A percentile compares a stretch with the other conserved stretches of the same genome.
These are phyloP conservation scores for Neogobius melanostomus DNA, from an alignment of 2,113 vertebrate species.

Conservation along the genomic window DNA sequence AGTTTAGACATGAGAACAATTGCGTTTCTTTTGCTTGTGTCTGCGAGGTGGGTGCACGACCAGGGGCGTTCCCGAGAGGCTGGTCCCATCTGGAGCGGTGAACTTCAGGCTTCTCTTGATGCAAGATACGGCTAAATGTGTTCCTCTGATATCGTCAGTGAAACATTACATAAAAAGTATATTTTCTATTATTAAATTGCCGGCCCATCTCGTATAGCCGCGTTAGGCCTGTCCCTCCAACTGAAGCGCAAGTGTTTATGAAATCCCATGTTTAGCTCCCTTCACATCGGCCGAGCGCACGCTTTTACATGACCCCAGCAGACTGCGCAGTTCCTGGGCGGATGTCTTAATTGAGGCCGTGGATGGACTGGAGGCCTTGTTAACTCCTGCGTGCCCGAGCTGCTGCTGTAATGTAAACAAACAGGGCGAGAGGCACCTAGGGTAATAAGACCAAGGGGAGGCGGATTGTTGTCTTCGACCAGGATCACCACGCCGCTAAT, in stretches of 20 bases:
- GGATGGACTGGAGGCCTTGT: conserved; percentile 74
- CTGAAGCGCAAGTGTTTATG: conserved; percentile 4
- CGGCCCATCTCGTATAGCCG: background rate
- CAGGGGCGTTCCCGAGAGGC: conserved; percentile 74
- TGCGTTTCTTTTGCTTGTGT: conserved; percentile 55
- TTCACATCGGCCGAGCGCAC: background rate
- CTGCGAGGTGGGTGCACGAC: conserved; percentile 69
- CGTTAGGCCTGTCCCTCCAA: conserved; percentile 21
- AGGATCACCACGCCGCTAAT: conserved; percentile 26
- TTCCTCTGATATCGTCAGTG: background rate
- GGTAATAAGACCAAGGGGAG: conserved; percentile 73
- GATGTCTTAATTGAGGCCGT: conserved; percentile 68
- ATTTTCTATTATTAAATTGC: background rate
- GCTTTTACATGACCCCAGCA: conserved; percentile 38
- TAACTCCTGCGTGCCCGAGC: conserved; percentile 67
- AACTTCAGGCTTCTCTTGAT: conserved; percentile 61
- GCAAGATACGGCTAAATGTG: conserved; percentile 39
- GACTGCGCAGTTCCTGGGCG: conserved; percentile 55
- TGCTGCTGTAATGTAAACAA: conserved; percentile 79
- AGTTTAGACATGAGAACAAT: conserved; percentile 70
- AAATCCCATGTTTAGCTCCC: background rate
- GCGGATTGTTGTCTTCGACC: conserved; percentile 31
- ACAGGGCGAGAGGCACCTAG: conserved; percentile 68
- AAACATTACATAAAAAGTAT: background rate
- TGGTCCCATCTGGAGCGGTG: conserved; percentile 63